Evolutionary conservation across 2,113 vertebrate species (phyloP).

Genomic region (Varanus salvator): DNA sequence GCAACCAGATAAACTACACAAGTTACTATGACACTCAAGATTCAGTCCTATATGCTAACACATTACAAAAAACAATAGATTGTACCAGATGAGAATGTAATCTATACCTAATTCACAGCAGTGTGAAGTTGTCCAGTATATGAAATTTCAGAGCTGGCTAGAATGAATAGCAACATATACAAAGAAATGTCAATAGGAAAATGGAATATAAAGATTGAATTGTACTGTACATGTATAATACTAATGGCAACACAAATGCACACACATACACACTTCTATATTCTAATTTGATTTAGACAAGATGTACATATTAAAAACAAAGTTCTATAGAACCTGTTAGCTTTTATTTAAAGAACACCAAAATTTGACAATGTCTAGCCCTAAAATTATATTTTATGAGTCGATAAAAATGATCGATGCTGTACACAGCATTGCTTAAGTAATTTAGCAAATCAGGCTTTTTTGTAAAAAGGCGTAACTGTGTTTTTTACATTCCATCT

Average conservation of each 20-base stretch:
- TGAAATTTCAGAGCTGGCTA: not conserved
- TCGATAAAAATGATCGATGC: not conserved
- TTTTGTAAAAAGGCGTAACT: not conserved
- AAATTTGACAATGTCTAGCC: not conserved
- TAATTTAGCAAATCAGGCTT: conserved; percentile 29
- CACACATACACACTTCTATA: not conserved
- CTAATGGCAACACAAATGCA: not conserved
- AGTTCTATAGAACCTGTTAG: conserved; percentile 11
- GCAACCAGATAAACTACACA: conserved; percentile 10
- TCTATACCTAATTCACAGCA: not conserved
- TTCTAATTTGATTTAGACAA: not conserved
- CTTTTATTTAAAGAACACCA: conserved; percentile 31
- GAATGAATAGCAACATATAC: not conserved
- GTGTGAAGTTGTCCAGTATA: conserved; percentile 10
- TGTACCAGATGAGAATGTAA: not conserved
- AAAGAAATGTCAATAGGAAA: conserved; percentile 44
- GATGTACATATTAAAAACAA: conserved; percentile 13
- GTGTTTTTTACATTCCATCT: not conserved
- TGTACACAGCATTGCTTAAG: conserved; percentile 7
- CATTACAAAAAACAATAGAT: not conserved
- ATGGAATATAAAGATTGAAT: conserved; percentile 29
- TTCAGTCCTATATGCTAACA: not conserved
- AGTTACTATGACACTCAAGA: not conserved
- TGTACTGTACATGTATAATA: not conserved
- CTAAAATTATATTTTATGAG: not conserved